phyloP scores from a whole-genome alignment of 1,140 invertebrate genomes.

The Halyomorpha halys region DNA sequence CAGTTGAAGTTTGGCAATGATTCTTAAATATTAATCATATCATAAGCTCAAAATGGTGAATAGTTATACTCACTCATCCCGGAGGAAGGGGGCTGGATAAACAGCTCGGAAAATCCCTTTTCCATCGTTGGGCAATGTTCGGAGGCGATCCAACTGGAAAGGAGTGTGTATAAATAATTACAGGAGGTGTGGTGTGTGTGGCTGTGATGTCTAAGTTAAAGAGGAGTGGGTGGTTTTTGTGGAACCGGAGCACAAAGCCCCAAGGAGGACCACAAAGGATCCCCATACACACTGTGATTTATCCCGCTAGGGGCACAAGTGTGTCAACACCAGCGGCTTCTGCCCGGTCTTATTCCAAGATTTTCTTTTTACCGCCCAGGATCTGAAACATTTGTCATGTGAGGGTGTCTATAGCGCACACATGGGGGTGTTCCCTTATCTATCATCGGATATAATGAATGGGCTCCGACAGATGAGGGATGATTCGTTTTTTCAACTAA shows the following conservation, averaged over 20 bases:
- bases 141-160: not conserved
- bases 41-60: not conserved
- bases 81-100: not conserved
- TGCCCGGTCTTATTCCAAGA: not conserved
- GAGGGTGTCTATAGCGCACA: no score
- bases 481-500: no score
- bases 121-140: slow-evolving; percentile 7
- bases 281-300: not conserved
- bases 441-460: no score
- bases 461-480: no score
- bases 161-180: slow-evolving; percentile 18
- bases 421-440: no score
- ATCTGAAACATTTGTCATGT: no score
- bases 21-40: no score
- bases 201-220: slow-evolving; percentile 12
- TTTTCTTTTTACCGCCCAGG: no score
- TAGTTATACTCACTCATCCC: not conserved
- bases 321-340: slow-evolving; percentile 13
- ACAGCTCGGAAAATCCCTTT: slow-evolving; percentile 1
- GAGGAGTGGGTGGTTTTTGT: slow-evolving; percentile 10
- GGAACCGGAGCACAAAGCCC: not conserved
- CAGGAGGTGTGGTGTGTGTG: slow-evolving; percentile 1
- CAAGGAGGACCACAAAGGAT: slow-evolving; percentile 8
- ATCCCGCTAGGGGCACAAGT: slow-evolving; percentile 7
- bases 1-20: no score